Conservation (phyloP, 2,888 invertebrate genomes). For the Dione vanillae region DNA sequence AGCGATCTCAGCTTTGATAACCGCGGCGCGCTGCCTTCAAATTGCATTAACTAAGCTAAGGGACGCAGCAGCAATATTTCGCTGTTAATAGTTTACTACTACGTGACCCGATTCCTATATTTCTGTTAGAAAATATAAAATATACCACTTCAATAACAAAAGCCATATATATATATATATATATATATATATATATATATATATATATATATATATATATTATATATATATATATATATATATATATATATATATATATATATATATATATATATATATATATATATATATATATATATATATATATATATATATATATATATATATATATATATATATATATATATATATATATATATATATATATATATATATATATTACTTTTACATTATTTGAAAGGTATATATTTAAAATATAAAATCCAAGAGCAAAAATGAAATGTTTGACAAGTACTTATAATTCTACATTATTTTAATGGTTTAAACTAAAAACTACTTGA, state of each 20-base stretch:
- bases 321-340: no score
- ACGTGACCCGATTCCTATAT: conserved; percentile 40
- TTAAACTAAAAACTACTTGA: not conserved
- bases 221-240: no score
- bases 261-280: no score
- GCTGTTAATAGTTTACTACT: conserved; percentile 35
- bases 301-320: no score
- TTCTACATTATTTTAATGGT: not conserved
- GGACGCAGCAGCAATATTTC: conserved; percentile 42
- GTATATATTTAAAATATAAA: not conserved
- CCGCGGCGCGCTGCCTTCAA: conserved; percentile 36
- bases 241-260: no score
- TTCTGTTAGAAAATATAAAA: conserved; percentile 22
- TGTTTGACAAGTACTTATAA: not conserved
- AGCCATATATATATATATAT: not conserved
- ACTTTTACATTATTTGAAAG: not conserved
- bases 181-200: no score
- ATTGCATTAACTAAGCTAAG: conserved; percentile 38
- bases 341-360: no score
- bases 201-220: no score
- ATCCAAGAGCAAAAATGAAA: not conserved
- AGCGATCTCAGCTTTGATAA: conserved; percentile 39
- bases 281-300: no score
- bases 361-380: no score
- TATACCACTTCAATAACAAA: conserved; percentile 12